These are phyloP conservation scores for Macrocentrus cingulum DNA, from an alignment of 1,140 invertebrate genomes.

Conservation along the genomic window DNA sequence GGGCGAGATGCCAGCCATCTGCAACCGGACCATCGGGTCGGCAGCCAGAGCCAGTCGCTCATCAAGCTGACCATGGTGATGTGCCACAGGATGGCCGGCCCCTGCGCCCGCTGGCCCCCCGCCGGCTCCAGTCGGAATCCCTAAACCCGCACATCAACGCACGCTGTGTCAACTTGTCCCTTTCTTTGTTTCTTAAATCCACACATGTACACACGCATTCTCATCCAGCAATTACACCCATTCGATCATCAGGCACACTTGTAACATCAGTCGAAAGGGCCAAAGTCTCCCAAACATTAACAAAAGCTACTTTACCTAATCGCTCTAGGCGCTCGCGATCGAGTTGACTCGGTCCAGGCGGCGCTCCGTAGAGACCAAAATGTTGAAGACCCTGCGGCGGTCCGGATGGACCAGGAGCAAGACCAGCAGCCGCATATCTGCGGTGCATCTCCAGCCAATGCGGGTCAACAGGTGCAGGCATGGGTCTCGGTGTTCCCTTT, in stretches of 20 bases:
- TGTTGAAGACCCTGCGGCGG: constrained; percentile 64
- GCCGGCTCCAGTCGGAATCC: constrained; percentile 58
- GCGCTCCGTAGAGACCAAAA: constrained; percentile 62
- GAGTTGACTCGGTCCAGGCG: constrained; percentile 72
- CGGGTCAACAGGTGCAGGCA: constrained; percentile 75
- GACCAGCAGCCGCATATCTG: constrained; percentile 57
- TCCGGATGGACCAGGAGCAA: constrained; percentile 51
- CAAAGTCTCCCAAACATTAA: too few relatives aligned
- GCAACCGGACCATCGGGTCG: constrained; percentile 77
- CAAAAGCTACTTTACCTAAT: constrained; percentile 63
- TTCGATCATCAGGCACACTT: not conserved
- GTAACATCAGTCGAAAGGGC: not conserved
- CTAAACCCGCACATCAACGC: constrained; percentile 53
- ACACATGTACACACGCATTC: not conserved
- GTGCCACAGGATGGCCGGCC: constrained; percentile 52
- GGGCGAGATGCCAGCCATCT: constrained; percentile 82
- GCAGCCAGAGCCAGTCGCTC: constrained; percentile 71
- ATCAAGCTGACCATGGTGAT: constrained; percentile 66
- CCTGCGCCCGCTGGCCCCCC: constrained; percentile 52
- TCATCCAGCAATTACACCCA: not conserved
- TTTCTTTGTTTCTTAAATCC: constrained; percentile 15
- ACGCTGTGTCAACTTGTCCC: constrained; percentile 23
- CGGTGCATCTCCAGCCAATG: constrained; percentile 91
- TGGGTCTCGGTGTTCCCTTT: constrained; percentile 66
- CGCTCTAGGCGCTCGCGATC: constrained; percentile 85